A percentile compares a stretch with the other conserved stretches of the same genome.
Conservation (phyloP, 2,797 vertebrate species). For the Labroides dimidiatus region DNA sequence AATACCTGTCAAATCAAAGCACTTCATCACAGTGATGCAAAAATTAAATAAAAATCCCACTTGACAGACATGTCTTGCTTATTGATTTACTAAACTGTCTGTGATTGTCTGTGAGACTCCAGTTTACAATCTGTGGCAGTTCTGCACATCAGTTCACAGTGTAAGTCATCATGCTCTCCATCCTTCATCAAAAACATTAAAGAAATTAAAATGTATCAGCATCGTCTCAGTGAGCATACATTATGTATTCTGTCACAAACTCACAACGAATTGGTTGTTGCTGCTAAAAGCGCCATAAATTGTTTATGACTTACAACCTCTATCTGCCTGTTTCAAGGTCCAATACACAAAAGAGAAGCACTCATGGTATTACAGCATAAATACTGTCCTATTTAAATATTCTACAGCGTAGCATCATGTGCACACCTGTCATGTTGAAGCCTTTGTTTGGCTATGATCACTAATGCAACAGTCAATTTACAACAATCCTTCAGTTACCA, state of each 20-base stretch:
- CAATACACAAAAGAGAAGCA: background rate
- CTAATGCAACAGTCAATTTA: no score
- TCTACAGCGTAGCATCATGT: no score
- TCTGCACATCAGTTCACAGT: background rate
- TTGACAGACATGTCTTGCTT: background rate
- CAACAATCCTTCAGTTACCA: no score
- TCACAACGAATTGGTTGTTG: background rate
- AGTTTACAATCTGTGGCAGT: background rate
- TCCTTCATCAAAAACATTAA: no score
- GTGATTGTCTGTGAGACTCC: background rate
- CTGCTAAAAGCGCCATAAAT: background rate
- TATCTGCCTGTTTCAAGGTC: background rate
- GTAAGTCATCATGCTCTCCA: background rate
- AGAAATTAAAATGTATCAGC: no score
- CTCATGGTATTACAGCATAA: background rate
- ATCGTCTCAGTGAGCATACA: no score
- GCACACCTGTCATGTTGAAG: no score
- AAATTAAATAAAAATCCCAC: slow-evolving; percentile 2
- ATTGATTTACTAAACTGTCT: slow-evolving; percentile 13
- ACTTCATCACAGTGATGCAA: slow-evolving; percentile 6
- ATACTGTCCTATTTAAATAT: background rate
- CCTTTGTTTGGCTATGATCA: no score
- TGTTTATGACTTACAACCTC: no score
- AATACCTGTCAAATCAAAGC: background rate
- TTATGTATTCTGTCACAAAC: background rate